Evolutionary conservation across 2,797 vertebrate species (phyloP).

Genomic region (Sebastes variabilis): DNA sequence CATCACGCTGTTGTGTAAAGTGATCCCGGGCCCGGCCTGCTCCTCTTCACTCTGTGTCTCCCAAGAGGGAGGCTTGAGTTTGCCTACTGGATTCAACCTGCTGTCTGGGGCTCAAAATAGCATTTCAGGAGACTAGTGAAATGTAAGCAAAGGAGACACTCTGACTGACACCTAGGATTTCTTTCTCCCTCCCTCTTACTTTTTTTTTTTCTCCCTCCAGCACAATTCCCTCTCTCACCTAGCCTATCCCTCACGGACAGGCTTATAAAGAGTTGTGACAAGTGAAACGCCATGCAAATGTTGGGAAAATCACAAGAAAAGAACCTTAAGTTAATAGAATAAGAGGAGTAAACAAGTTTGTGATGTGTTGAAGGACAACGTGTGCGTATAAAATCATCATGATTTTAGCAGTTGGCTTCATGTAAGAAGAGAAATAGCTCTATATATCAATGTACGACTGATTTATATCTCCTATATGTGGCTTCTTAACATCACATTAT

Average conservation of each 20-base stretch:
- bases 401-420: neutral
- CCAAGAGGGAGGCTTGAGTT: slow-evolving; percentile 78
- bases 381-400: slow-evolving; percentile 21
- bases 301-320: slow-evolving; percentile 38
- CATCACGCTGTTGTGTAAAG: slow-evolving; percentile 82
- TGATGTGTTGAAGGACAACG: slow-evolving; percentile 39
- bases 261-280: slow-evolving; percentile 67
- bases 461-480: neutral
- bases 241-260: slow-evolving; percentile 42
- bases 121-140: slow-evolving; percentile 83
- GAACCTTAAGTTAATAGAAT: slow-evolving; percentile 13
- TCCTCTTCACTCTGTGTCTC: slow-evolving; percentile 69
- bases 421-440: neutral
- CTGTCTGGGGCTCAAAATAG: slow-evolving; percentile 85
- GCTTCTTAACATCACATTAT: neutral
- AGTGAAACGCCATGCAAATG: slow-evolving; percentile 63
- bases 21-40: slow-evolving; percentile 69
- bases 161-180: slow-evolving; percentile 80
- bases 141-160: slow-evolving; percentile 83
- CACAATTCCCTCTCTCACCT: slow-evolving; percentile 62
- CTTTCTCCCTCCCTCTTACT: slow-evolving; percentile 43
- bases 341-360: slow-evolving; percentile 35
- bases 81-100: slow-evolving; percentile 83
- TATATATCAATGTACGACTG: neutral
- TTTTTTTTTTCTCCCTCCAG: slow-evolving; percentile 43